Evolutionary conservation across 2,113 vertebrate species (phyloP).

Genomic region (Nothoprocta perdicaria): DNA sequence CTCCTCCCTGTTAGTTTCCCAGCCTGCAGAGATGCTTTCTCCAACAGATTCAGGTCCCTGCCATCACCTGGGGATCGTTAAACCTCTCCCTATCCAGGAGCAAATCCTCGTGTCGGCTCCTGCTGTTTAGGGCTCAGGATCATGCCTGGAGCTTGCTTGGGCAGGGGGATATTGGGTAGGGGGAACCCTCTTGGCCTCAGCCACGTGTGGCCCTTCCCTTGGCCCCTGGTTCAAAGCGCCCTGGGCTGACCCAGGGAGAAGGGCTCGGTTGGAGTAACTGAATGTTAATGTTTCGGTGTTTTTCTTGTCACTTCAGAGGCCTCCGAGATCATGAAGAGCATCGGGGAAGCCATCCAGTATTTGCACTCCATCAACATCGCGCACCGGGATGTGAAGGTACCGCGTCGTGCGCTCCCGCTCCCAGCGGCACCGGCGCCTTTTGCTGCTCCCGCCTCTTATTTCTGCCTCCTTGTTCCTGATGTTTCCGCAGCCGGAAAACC

Average conservation of each 20-base stretch:
- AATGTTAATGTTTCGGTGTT: not conserved
- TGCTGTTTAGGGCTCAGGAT: rapidly evolving
- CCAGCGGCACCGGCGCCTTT: not conserved
- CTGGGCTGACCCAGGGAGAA: not conserved
- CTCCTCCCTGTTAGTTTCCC: rapidly evolving
- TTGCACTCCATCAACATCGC: slow-evolving; percentile 96
- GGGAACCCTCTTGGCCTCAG: not conserved
- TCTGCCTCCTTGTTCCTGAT: not conserved
- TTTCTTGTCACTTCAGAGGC: slow-evolving; percentile 81
- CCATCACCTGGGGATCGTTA: rapidly evolving
- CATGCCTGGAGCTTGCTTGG: not conserved
- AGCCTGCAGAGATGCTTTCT: not conserved
- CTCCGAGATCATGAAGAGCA: slow-evolving; percentile 97
- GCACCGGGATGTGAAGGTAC: slow-evolving; percentile 96
- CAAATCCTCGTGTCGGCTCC: rapidly evolving
- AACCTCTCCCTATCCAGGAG: not conserved
- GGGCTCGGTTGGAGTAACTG: not conserved
- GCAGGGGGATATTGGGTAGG: too few species aligned
- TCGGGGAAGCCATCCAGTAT: slow-evolving; percentile 94
- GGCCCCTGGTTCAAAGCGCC: not conserved
- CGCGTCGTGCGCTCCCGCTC: rapidly evolving
- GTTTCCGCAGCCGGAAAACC: slow-evolving; percentile 90
- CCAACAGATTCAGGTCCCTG: not conserved
- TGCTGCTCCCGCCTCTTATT: not conserved
- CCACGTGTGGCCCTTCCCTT: not conserved